Evolutionary conservation across 2,888 invertebrate species (phyloP).

Genomic region (Dione vanillae): DNA sequence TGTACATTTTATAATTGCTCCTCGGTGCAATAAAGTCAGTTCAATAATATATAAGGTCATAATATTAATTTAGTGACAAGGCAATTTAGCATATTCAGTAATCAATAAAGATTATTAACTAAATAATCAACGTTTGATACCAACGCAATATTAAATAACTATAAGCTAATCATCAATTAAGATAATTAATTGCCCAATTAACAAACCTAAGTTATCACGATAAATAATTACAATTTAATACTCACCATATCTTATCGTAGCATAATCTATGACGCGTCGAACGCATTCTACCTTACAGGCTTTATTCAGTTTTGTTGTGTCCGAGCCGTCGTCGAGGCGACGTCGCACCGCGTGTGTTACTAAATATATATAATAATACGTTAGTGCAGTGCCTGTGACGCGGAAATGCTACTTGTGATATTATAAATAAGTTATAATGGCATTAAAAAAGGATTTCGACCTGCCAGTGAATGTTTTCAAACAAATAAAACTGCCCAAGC

Average conservation of each 20-base stretch:
- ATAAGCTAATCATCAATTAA: neutral
- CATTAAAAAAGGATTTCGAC: conserved; percentile 79
- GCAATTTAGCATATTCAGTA: neutral
- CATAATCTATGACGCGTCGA: conserved; percentile 63
- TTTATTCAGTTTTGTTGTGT: conserved; percentile 72
- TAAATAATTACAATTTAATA: conserved; percentile 6
- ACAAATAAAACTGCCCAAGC: conserved; percentile 69
- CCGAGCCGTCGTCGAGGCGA: conserved; percentile 75
- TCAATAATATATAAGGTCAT: too few species aligned
- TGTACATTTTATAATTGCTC: too few species aligned
- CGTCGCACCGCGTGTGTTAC: conserved; percentile 60
- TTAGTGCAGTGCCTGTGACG: conserved; percentile 70
- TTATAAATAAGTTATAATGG: conserved; percentile 66
- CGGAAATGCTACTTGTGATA: conserved; percentile 70
- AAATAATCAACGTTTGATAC: neutral
- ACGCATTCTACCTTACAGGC: conserved; percentile 65
- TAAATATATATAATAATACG: conserved; percentile 52
- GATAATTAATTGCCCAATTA: neutral
- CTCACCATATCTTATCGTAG: conserved; percentile 44
- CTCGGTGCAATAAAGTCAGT: too few species aligned
- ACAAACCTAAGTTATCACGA: neutral
- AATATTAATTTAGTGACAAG: neutral
- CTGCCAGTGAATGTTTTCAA: conserved; percentile 74
- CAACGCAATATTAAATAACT: neutral
- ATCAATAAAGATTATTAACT: neutral